Conservation (phyloP, 2,888 invertebrate species). For the Tinea semifulvella region DNA sequence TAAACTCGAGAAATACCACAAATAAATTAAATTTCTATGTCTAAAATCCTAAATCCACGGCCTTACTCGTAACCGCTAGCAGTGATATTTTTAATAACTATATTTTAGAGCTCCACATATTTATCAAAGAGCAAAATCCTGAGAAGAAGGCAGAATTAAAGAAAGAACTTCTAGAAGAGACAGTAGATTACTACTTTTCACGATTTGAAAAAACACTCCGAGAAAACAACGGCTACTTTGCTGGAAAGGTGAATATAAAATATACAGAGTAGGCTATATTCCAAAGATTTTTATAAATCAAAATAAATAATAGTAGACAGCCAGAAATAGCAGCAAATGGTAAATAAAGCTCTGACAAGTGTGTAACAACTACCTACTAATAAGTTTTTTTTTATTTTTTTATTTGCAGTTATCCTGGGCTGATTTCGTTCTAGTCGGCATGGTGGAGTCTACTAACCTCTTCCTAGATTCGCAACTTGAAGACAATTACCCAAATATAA, state of each 20-base stretch:
- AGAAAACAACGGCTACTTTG: constrained; percentile 39
- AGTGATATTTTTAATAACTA: no score
- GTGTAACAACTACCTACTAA: not conserved
- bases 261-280: not conserved
- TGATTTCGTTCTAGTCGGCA: constrained; percentile 43
- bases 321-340: not conserved
- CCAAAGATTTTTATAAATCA: not conserved
- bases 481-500: constrained; percentile 36
- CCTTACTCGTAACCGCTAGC: no score
- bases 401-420: constrained; percentile 44
- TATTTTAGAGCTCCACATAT: constrained; percentile 32
- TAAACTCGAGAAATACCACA: no score
- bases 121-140: constrained; percentile 29
- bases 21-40: no score
- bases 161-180: constrained; percentile 33
- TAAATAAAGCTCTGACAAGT: not conserved
- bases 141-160: constrained; percentile 29
- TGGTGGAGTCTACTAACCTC: constrained; percentile 37
- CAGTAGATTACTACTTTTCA: constrained; percentile 37
- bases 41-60: no score
- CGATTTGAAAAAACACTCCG: constrained; percentile 43
- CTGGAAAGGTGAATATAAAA: constrained; percentile 34
- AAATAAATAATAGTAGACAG: not conserved
- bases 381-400: not conserved
- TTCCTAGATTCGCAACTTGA: constrained; percentile 33